These are phyloP conservation scores for Julus scandinavius DNA, from an alignment of 2,888 invertebrate species.

Conservation along the genomic window DNA sequence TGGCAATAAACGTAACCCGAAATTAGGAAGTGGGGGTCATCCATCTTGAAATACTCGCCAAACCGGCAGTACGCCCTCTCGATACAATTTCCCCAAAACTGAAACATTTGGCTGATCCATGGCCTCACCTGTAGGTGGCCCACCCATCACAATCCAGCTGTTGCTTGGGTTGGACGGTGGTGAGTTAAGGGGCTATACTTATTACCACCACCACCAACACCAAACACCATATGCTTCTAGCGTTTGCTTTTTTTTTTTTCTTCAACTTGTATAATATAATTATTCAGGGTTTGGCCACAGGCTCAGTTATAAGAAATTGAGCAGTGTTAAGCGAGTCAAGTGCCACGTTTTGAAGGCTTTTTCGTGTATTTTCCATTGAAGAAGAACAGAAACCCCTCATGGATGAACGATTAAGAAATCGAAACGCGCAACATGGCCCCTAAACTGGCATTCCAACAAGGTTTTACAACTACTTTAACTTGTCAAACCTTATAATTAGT, in stretches of 20 bases:
- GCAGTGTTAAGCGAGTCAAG: conserved; percentile 8
- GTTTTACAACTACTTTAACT: conserved; percentile 34
- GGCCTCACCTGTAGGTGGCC: conserved; percentile 14
- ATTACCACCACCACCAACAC: conserved; percentile 19
- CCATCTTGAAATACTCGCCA: conserved; percentile 26
- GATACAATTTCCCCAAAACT: conserved; percentile 24
- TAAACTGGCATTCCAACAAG: conserved; percentile 30
- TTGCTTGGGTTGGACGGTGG: conserved; percentile 9
- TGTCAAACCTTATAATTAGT: conserved; percentile 30
- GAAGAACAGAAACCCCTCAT: not conserved
- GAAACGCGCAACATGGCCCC: conserved; percentile 39
- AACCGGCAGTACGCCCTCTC: conserved; percentile 26
- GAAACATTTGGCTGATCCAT: not conserved
- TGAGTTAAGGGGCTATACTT: conserved; percentile 37
- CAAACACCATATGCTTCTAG: not conserved
- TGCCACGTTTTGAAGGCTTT: conserved; percentile 3
- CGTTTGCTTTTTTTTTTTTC: not conserved
- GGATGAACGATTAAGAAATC: conserved; percentile 36
- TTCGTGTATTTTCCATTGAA: conserved; percentile 34
- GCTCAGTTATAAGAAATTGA: not conserved
- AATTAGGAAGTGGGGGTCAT: not conserved
- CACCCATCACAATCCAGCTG: conserved; percentile 30
- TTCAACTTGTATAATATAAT: not conserved
- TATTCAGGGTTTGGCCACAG: conserved; percentile 24
- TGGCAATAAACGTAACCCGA: not conserved